Conservation (phyloP, 64 coral and sea anemone genomes). For the Actinia equina region DNA sequence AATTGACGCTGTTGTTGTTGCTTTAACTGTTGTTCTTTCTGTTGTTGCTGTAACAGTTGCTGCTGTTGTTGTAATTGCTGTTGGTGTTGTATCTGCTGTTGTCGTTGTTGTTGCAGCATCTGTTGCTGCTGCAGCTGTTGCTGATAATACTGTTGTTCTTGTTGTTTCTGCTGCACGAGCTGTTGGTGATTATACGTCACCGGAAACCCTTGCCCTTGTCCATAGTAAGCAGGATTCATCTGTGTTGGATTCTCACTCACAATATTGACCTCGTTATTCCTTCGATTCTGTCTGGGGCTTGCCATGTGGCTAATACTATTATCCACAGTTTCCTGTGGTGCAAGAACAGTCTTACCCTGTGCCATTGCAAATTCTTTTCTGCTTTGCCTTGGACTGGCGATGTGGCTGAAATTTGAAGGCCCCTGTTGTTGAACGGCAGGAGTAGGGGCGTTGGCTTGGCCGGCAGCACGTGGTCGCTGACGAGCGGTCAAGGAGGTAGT, state of each 20-base stretch:
- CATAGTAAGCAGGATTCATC: not conserved
- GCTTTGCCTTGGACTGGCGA: slow-evolving; percentile 77
- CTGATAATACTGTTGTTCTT: not conserved
- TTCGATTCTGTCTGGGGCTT: slow-evolving; percentile 52
- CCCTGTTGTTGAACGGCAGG: slow-evolving; percentile 33
- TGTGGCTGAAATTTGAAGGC: slow-evolving; percentile 58
- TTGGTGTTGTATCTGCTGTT: slow-evolving; percentile 6
- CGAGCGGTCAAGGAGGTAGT: slow-evolving; percentile 73
- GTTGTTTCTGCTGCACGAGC: not conserved
- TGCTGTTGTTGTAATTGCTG: not conserved
- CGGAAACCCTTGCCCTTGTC: not conserved
- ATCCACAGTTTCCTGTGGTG: slow-evolving; percentile 18
- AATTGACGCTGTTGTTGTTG: not conserved
- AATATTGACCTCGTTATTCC: not conserved
- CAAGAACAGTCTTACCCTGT: slow-evolving; percentile 38
- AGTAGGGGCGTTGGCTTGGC: slow-evolving; percentile 30
- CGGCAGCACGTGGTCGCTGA: slow-evolving; percentile 67
- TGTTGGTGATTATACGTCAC: not conserved
- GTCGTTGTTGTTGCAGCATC: not conserved
- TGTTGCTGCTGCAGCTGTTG: not conserved
- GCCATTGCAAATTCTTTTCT: slow-evolving; percentile 57
- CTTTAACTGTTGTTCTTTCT: not conserved
- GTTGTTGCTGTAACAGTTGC: not conserved
- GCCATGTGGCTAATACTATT: slow-evolving; percentile 67
- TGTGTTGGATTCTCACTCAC: not conserved